phyloP scores from a whole-genome alignment of 35 echinoderm and acorn worm genomes.

The Acanthaster planci region DNA sequence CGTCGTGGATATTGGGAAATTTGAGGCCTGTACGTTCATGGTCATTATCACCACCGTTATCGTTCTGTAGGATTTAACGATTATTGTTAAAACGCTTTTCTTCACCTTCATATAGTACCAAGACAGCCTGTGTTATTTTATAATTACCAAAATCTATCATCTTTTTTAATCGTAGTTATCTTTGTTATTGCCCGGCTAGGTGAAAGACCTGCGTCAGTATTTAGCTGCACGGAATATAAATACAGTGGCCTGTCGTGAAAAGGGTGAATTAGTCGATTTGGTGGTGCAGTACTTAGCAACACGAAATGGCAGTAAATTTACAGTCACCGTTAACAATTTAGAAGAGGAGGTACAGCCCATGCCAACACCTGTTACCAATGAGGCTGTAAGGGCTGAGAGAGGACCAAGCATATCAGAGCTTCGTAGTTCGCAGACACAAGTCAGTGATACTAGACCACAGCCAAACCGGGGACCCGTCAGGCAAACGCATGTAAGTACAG shows the following conservation, averaged over 20 bases:
- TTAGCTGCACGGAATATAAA: slow-evolving; percentile 31
- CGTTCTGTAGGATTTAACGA: no score
- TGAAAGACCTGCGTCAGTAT: slow-evolving; percentile 52
- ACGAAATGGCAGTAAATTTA: neutral
- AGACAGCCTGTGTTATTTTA: no score
- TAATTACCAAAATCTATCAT: no score
- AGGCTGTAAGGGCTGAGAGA: neutral
- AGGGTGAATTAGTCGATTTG: slow-evolving; percentile 55
- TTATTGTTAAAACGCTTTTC: no score
- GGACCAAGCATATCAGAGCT: neutral
- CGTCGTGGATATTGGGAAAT: no score
- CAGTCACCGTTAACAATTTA: slow-evolving; percentile 1
- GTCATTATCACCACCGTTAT: no score
- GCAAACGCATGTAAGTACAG: no score
- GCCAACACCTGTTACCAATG: neutral
- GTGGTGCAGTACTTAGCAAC: slow-evolving; percentile 37
- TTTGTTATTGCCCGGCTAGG: neutral
- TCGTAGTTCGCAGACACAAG: neutral
- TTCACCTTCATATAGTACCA: no score
- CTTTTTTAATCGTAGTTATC: no score
- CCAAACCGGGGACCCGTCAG: no score
- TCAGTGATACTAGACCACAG: no score
- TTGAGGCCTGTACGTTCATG: no score
- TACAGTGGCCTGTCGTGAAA: slow-evolving; percentile 51
- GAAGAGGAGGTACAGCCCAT: neutral